Evolutionary conservation across 2,888 invertebrate genomes (phyloP), one percentile per base, ranked within the genome.

Genomic region (Lordiphosa fenestrarum): DNA sequence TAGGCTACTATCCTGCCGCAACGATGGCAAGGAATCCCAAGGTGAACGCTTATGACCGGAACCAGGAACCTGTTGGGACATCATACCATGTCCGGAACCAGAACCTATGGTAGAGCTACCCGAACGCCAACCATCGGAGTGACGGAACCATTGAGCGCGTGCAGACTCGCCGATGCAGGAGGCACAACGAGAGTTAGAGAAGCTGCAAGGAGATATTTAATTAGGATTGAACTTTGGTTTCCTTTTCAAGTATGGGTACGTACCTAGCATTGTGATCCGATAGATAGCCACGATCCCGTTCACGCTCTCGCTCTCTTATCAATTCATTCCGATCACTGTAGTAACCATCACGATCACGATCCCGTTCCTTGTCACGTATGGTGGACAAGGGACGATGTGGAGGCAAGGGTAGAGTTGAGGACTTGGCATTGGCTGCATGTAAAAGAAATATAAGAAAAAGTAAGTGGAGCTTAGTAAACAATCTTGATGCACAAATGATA

Each of bases 91-190:
- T 52, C 90, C 91, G 69, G 90, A 90, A 53, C 91, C 92, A 30
- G 93, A 93, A 67, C 93, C 93, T 73, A 93, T 91, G 42, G 93
- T 93, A 44, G 94, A 93, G 69, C 93, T 94, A 61, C 94, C 94
- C 38, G 94, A 94, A 68, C 94, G 93, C 96, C 96, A 96, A 44
- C 96, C 95, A 86, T 96, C 96, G 38, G 95, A 96, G 90, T 96
- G 96, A 12, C 96, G 93, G 91, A 95, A 96, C 96, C 96, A 96
- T 82, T 96, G 95, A 64, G 95, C 95, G 25, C 96, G 92, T 63
- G 95, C 95, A 21, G 95, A 95, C 90, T 96, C 96, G n/a, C 95
- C 95, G 89, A 96, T 95, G 90, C 96, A 96, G 46, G 95, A 95
- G 63, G 95, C 95, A 87, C 96, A 96, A 74, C 95, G 92, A 36